Conservation (phyloP, 2,113 vertebrate genomes). For the Notothenia coriiceps region DNA sequence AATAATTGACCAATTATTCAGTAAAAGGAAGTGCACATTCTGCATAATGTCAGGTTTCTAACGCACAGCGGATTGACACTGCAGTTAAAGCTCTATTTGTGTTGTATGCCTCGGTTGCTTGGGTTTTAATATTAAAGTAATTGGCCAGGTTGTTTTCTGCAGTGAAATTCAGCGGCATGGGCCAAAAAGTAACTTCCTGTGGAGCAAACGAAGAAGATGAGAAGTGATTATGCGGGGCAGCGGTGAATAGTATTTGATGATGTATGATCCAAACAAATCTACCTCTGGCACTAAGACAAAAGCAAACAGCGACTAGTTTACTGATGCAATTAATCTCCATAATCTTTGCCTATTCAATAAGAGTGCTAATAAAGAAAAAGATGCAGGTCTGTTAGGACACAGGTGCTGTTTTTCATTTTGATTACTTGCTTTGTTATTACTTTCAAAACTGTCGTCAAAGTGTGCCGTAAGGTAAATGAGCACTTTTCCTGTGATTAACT, state of each 20-base stretch:
- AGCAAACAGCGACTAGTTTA: slow-evolving; percentile 33
- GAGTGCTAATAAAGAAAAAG: slow-evolving; percentile 21
- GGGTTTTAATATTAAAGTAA: slow-evolving; percentile 73
- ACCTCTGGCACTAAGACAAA: slow-evolving; percentile 46
- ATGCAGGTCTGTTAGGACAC: slow-evolving; percentile 14
- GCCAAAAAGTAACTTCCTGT: slow-evolving; percentile 51
- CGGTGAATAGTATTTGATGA: slow-evolving; percentile 55
- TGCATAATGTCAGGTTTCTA: slow-evolving; percentile 67
- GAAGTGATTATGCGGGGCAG: slow-evolving; percentile 51
- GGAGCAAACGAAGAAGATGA: slow-evolving; percentile 35
- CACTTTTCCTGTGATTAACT: background rate
- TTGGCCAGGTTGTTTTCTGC: slow-evolving; percentile 63
- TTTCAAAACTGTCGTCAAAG: slow-evolving; percentile 28
- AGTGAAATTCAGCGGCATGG: slow-evolving; percentile 38
- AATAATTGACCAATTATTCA: slow-evolving; percentile 83
- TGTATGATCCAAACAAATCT: slow-evolving; percentile 69
- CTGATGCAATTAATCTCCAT: slow-evolving; percentile 73
- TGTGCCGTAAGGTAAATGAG: slow-evolving; percentile 23
- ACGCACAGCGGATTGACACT: slow-evolving; percentile 64
- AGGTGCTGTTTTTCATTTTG: slow-evolving; percentile 35
- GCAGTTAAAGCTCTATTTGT: slow-evolving; percentile 53
- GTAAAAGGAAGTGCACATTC: slow-evolving; percentile 76
- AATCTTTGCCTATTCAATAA: slow-evolving; percentile 46
- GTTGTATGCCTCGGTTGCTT: slow-evolving; percentile 47
- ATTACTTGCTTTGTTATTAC: slow-evolving; percentile 45